Percentiles rank a stretch among this genome's conserved stretches.
phyloP scores from a whole-genome alignment of 1,140 invertebrate species.

The Drosophila elegans region DNA sequence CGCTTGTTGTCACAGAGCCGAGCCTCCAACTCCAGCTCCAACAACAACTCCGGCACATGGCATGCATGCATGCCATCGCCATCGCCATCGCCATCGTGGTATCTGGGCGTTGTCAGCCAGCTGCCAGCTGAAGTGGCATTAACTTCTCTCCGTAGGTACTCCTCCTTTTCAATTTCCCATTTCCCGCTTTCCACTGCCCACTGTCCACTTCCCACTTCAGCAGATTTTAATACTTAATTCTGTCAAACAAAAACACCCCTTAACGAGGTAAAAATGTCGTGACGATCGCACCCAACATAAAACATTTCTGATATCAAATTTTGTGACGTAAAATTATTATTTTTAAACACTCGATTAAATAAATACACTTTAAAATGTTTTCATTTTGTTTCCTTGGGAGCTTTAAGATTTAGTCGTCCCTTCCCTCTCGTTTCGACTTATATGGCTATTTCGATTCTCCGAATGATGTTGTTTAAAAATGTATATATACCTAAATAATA shows the following conservation, averaged over 20 bases:
- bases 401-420: too few species aligned
- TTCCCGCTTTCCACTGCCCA: background rate
- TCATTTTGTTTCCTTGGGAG: too few species aligned
- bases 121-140: constrained; percentile 83
- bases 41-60: constrained; percentile 53
- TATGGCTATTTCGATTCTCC: too few species aligned
- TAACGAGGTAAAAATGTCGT: too few species aligned
- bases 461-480: too few species aligned
- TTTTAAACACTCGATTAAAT: too few species aligned
- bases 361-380: too few species aligned
- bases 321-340: too few species aligned
- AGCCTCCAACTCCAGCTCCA: constrained; percentile 30
- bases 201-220: constrained; percentile 5
- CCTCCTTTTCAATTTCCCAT: background rate
- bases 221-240: constrained; percentile 50
- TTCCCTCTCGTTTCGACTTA: too few species aligned
- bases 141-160: constrained; percentile 39
- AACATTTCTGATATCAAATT: too few species aligned
- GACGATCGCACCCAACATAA: too few species aligned
- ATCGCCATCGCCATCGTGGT: constrained; percentile 34
- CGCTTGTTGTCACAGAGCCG: constrained; percentile 33
- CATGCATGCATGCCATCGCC: constrained; percentile 58
- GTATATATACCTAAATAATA: too few species aligned
- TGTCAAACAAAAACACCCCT: background rate
- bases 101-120: constrained; percentile 80